phyloP scores from a whole-genome alignment of 2,797 vertebrate species.

The Eremophila alpestris region DNA sequence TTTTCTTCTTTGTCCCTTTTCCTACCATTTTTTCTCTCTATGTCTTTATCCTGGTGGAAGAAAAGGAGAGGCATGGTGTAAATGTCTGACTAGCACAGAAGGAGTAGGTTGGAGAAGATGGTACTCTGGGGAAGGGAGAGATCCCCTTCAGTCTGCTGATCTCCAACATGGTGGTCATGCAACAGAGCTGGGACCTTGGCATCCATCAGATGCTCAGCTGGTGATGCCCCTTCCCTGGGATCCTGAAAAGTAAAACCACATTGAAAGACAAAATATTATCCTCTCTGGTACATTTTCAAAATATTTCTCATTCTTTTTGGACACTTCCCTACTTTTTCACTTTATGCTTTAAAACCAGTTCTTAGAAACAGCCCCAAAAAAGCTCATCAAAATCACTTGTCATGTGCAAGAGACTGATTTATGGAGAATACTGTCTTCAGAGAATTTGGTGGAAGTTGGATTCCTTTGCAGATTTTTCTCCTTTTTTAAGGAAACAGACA shows the following conservation, averaged over 20 bases:
- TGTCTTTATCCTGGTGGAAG: not conserved
- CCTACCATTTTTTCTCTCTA: not conserved
- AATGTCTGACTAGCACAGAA: not conserved
- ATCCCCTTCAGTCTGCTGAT: not conserved
- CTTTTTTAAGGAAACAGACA: not conserved
- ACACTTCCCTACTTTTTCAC: not conserved
- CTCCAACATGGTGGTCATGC: accelerated
- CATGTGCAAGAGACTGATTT: not conserved
- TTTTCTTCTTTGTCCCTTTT: not conserved
- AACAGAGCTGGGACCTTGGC: not conserved
- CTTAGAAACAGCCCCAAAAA: not conserved
- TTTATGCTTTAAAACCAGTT: not conserved
- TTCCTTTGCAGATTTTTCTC: not conserved
- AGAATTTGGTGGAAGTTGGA: not conserved
- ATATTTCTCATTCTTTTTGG: not conserved
- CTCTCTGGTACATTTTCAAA: not conserved
- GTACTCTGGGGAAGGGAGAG: not conserved
- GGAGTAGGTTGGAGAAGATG: not conserved
- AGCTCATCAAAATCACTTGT: accelerated
- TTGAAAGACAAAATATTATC: not conserved
- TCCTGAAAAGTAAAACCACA: not conserved
- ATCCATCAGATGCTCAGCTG: accelerated
- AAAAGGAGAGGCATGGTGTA: not conserved
- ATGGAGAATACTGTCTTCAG: not conserved
- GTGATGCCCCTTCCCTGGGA: not conserved